phyloP scores from a whole-genome alignment of 2,113 vertebrate species.

The Peucedramus taeniatus region DNA sequence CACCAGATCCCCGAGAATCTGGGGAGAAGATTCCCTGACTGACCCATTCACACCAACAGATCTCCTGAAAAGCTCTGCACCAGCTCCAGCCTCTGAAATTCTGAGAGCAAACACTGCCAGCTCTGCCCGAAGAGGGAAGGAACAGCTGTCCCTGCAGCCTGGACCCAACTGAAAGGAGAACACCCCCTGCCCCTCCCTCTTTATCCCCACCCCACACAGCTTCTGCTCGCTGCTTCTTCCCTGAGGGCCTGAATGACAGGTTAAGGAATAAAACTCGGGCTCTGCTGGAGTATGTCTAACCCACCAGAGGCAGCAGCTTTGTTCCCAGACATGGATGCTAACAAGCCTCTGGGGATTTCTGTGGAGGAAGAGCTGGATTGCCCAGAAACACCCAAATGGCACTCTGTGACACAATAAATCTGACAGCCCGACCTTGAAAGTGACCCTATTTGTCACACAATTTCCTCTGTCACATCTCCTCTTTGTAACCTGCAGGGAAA shows the following conservation, averaged over 20 bases:
- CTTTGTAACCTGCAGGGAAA: background rate
- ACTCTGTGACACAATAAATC: background rate
- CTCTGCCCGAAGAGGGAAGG: fast-evolving
- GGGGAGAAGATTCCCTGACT: background rate
- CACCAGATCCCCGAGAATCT: fast-evolving
- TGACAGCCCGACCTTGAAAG: background rate
- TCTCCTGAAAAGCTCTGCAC: fast-evolving
- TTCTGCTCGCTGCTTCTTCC: background rate
- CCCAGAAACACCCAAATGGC: background rate
- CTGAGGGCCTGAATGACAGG: background rate
- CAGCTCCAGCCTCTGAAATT: background rate
- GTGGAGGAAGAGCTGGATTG: background rate
- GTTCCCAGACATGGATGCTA: background rate
- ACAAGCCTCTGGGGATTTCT: background rate
- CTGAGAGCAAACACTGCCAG: fast-evolving
- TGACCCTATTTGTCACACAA: background rate
- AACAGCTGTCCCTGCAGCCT: fast-evolving
- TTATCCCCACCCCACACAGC: background rate
- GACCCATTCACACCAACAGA: background rate
- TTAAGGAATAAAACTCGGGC: background rate
- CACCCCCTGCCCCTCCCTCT: background rate
- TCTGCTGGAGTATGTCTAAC: background rate
- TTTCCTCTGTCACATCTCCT: background rate
- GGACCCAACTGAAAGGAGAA: background rate
- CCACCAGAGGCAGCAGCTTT: background rate